Percentiles rank a stretch among this genome's conserved stretches.
These are phyloP conservation scores for Strigamia transsilvanica DNA, from an alignment of 2,888 invertebrate species.

Conservation along the genomic window DNA sequence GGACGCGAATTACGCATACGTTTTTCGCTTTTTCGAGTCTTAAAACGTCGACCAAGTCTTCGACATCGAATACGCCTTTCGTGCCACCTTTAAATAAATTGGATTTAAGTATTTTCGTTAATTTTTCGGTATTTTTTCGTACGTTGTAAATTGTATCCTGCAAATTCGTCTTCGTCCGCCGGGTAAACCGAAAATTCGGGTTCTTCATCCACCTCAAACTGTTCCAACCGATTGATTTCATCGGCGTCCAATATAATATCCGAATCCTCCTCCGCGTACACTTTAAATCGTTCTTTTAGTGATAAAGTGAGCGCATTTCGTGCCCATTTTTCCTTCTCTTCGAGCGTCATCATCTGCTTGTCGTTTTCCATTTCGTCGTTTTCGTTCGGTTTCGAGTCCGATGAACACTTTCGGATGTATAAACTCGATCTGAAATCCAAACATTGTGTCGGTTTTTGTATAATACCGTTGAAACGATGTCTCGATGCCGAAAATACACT, in stretches of 20 bases:
- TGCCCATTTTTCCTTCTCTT: slow-evolving; percentile 12
- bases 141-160: slow-evolving; percentile 41
- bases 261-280: slow-evolving; percentile 52
- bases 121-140: background rate
- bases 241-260: slow-evolving; percentile 52
- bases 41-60: slow-evolving; percentile 81
- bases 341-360: background rate
- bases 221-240: slow-evolving; percentile 41
- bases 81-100: slow-evolving; percentile 74
- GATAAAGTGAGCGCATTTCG: slow-evolving; percentile 9
- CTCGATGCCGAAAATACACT: background rate
- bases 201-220: background rate
- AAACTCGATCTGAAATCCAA: background rate
- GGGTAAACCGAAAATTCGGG: background rate
- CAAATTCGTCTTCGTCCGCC: slow-evolving; percentile 10
- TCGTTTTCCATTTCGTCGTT: background rate
- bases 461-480: background rate
- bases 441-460: background rate
- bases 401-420: background rate
- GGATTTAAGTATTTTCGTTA: background rate
- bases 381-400: background rate
- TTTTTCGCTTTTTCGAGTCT: slow-evolving; percentile 79
- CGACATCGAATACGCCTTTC: slow-evolving; percentile 86
- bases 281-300: slow-evolving; percentile 42
- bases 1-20: slow-evolving; percentile 81